phyloP scores from a whole-genome alignment of 2,797 vertebrate species.

The Aeoliscus strigatus region DNA sequence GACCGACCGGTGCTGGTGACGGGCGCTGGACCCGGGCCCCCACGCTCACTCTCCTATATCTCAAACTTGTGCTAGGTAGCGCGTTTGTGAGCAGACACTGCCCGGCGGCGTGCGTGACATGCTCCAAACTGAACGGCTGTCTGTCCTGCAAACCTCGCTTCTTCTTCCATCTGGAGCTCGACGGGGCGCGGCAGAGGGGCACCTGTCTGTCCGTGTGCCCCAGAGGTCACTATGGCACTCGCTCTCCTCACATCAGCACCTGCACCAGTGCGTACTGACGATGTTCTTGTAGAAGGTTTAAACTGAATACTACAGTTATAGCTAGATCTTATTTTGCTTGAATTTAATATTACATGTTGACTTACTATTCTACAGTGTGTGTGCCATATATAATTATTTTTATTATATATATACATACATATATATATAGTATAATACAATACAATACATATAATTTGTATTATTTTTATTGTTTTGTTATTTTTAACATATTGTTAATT shows the following conservation, averaged over 20 bases:
- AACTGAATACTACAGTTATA: too few species aligned
- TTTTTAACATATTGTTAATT: too few species aligned
- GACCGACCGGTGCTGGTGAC: too few species aligned
- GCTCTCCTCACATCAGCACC: constrained; percentile 84
- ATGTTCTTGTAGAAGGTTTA: background rate
- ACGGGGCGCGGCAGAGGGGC: constrained; percentile 85
- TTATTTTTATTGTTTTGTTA: too few species aligned
- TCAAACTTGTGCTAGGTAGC: constrained; percentile 35
- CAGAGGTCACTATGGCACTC: constrained; percentile 81
- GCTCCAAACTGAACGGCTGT: constrained; percentile 86
- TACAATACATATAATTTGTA: too few species aligned
- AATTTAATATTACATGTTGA: too few species aligned
- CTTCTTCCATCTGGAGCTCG: constrained; percentile 88
- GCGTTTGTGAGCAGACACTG: constrained; percentile 53
- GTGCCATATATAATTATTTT: too few species aligned
- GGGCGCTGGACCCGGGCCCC: too few species aligned
- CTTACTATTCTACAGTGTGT: too few species aligned
- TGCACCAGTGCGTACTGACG: constrained; percentile 80
- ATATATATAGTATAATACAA: too few species aligned
- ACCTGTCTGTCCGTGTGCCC: constrained; percentile 85
- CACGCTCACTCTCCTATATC: background rate
- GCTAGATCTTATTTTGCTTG: too few species aligned
- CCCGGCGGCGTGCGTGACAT: constrained; percentile 82
- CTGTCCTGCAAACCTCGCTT: constrained; percentile 87
- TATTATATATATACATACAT: too few species aligned